Percentiles rank a stretch among this genome's conserved stretches.
Evolutionary conservation across 2,113 vertebrate genomes (phyloP).

Genomic region (Lota lota): DNA sequence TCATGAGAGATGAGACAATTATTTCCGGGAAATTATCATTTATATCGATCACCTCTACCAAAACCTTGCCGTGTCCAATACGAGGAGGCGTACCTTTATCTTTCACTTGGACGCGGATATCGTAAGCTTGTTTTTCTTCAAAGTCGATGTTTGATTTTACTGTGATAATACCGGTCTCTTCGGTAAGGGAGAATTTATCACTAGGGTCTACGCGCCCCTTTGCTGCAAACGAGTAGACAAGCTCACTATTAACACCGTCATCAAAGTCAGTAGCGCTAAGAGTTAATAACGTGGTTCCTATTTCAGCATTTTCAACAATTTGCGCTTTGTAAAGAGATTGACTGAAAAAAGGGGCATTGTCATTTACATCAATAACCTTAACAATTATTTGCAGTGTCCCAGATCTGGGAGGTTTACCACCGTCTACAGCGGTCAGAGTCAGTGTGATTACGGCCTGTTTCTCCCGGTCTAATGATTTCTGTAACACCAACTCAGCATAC

Average conservation of each 20-base stretch:
- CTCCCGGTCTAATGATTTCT: slow-evolving; percentile 59
- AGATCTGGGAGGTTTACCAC: slow-evolving; percentile 50
- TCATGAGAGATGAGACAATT: slow-evolving; percentile 73
- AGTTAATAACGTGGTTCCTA: slow-evolving; percentile 18
- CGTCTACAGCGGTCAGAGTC: slow-evolving; percentile 48
- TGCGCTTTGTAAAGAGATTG: slow-evolving; percentile 41
- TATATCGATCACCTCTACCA: slow-evolving; percentile 80
- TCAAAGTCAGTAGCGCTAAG: slow-evolving; percentile 61
- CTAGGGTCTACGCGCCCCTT: slow-evolving; percentile 53
- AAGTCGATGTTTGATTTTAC: slow-evolving; percentile 62
- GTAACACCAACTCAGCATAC: slow-evolving; percentile 44
- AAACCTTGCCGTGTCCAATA: slow-evolving; percentile 64
- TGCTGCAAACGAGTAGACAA: slow-evolving; percentile 61
- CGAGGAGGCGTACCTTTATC: slow-evolving; percentile 40
- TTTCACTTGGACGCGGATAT: slow-evolving; percentile 42
- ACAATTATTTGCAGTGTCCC: slow-evolving; percentile 36
- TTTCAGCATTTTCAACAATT: slow-evolving; percentile 36
- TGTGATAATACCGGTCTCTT: slow-evolving; percentile 67
- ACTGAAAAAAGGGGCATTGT: slow-evolving; percentile 49
- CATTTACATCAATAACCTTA: slow-evolving; percentile 51
- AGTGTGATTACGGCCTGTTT: slow-evolving; percentile 44
- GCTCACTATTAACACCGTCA: slow-evolving; percentile 43
- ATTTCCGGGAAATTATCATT: slow-evolving; percentile 85
- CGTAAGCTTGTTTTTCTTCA: slow-evolving; percentile 58
- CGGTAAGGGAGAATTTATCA: slow-evolving; percentile 66